Percentiles rank a stretch among this genome's conserved stretches.
These are phyloP conservation scores for Betta splendens DNA, from an alignment of 2,797 vertebrate species.

Conservation along the genomic window DNA sequence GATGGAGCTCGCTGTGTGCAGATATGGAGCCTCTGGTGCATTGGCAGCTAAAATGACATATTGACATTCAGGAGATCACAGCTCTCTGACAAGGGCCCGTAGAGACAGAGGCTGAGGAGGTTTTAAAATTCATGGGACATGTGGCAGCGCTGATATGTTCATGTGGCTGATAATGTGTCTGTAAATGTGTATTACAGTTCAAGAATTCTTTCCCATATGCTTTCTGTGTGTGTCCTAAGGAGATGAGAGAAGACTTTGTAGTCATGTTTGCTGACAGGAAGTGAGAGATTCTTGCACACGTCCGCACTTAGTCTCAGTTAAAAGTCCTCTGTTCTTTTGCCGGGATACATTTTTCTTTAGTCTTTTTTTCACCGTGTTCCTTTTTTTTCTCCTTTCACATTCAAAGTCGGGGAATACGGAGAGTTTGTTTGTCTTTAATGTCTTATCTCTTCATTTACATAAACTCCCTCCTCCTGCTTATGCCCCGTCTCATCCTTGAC, in stretches of 20 bases:
- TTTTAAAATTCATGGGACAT: conserved; percentile 54
- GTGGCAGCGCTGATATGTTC: conserved; percentile 55
- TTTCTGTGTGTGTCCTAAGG: conserved; percentile 58
- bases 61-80: conserved; percentile 44
- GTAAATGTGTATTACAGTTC: conserved; percentile 36
- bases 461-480: conserved; percentile 20
- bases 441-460: conserved; percentile 56
- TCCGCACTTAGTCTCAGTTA: conserved; percentile 39
- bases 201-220: conserved; percentile 64
- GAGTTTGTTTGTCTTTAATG: conserved; percentile 60
- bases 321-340: conserved; percentile 59
- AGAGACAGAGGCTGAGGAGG: conserved; percentile 42
- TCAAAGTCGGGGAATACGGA: conserved; percentile 40
- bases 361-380: conserved; percentile 31
- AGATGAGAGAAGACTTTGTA: conserved; percentile 65
- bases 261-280: conserved; percentile 69
- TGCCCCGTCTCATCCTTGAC: conserved; percentile 39
- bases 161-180: conserved; percentile 40
- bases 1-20: conserved; percentile 48
- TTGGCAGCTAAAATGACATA: conserved; percentile 36
- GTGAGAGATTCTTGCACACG: conserved; percentile 62
- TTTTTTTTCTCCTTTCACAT: conserved; percentile 16
- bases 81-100: conserved; percentile 50
- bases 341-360: conserved; percentile 41
- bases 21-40: conserved; percentile 39